phyloP scores from a whole-genome alignment of 2,113 vertebrate genomes.

The Ia io region DNA sequence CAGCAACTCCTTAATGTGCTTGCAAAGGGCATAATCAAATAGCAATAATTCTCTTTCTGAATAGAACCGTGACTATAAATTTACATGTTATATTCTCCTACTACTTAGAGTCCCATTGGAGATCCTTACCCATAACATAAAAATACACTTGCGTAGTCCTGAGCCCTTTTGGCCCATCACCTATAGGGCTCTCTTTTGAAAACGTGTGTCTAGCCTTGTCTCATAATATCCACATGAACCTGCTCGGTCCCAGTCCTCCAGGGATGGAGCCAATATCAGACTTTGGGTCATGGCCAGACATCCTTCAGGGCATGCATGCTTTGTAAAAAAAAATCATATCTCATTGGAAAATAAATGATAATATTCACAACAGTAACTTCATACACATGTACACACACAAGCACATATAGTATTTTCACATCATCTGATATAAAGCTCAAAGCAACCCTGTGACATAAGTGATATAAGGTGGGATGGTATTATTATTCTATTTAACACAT shows the following conservation, averaged over 20 bases:
- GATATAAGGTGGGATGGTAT: background rate
- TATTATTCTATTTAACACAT: background rate
- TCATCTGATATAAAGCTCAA: slow-evolving; percentile 5
- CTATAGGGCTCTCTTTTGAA: background rate
- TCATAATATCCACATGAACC: background rate
- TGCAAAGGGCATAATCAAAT: slow-evolving; percentile 12
- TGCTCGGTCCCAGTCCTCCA: background rate
- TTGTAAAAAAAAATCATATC: background rate
- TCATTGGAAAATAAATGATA: background rate
- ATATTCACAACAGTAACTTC: background rate
- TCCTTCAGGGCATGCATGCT: background rate
- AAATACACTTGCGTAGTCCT: background rate
- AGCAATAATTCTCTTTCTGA: slow-evolving; percentile 27
- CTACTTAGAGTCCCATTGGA: background rate
- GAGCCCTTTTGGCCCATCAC: background rate
- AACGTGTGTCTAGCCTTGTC: too few relatives aligned
- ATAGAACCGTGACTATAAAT: background rate
- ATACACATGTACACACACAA: background rate
- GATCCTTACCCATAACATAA: background rate
- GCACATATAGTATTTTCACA: background rate
- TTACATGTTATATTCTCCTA: background rate
- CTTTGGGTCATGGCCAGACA: background rate
- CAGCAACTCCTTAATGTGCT: slow-evolving; percentile 11
- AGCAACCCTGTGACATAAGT: background rate
- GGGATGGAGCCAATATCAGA: background rate